phyloP scores from a whole-genome alignment of 2,113 vertebrate genomes.

The Procavia capensis region DNA sequence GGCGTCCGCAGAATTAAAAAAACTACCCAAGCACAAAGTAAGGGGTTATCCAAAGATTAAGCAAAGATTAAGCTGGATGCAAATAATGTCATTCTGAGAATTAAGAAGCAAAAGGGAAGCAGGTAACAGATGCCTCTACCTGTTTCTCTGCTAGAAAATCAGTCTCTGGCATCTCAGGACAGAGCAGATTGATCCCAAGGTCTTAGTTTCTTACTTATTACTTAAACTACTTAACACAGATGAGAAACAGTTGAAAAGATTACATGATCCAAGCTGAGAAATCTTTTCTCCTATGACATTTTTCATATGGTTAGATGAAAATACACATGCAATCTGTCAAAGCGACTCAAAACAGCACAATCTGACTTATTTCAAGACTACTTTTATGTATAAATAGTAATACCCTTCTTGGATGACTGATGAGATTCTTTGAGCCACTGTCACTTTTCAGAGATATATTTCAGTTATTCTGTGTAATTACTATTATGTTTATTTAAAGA shows the following conservation, averaged over 20 bases:
- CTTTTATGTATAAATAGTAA: not conserved
- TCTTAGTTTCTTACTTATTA: conserved; percentile 83
- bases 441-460: not conserved
- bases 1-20: no score
- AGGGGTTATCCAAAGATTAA: not conserved
- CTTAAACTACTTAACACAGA: conserved; percentile 82
- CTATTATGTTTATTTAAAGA: not conserved
- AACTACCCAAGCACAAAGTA: not conserved
- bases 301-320: not conserved
- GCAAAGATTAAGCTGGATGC: not conserved
- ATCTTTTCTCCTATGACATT: not conserved
- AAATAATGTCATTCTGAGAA: not conserved
- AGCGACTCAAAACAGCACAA: not conserved
- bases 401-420: not conserved
- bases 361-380: not conserved
- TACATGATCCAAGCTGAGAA: not conserved
- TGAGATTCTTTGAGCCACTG: not conserved
- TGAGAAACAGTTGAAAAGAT: not conserved
- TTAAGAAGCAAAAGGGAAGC: not conserved
- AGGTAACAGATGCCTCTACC: conserved; percentile 71
- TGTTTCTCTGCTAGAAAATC: conserved; percentile 78
- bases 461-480: not conserved
- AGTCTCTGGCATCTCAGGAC: conserved; percentile 70
- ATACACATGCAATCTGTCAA: not conserved
- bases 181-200: conserved; percentile 81